Conservation (phyloP, 64 coral and sea anemone genomes). For the Montipora cactus region DNA sequence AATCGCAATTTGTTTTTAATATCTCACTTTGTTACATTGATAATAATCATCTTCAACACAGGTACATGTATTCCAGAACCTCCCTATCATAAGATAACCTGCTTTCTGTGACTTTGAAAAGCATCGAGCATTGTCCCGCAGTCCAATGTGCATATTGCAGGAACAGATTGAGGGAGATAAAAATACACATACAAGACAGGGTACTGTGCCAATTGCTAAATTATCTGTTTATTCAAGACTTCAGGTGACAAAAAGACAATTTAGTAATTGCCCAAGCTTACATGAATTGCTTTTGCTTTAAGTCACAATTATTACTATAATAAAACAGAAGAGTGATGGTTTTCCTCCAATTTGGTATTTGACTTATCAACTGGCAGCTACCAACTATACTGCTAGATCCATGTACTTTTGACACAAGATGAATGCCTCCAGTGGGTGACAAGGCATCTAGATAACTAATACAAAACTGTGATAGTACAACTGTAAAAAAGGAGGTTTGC, state of each 20-base stretch:
- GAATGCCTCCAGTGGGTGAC: neutral
- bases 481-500: constrained; percentile 36
- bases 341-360: neutral
- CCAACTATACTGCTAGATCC: neutral
- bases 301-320: constrained; percentile 27
- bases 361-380: constrained; percentile 13
- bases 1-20: too few species aligned
- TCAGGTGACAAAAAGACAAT: constrained; percentile 31
- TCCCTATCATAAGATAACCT: too few species aligned
- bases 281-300: constrained; percentile 28
- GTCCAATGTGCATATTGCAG: neutral
- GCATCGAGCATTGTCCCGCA: too few species aligned
- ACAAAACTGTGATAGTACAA: constrained; percentile 25
- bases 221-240: constrained; percentile 21
- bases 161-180: neutral
- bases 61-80: too few species aligned
- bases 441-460: constrained; percentile 24
- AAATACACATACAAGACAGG: neutral
- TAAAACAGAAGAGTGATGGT: constrained; percentile 28
- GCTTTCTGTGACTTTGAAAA: too few species aligned
- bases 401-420: neutral
- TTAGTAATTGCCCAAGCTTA: constrained; percentile 46
- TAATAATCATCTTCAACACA: too few species aligned
- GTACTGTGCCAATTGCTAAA: constrained; percentile 19
- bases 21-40: too few species aligned